Evolutionary conservation across 2,113 vertebrate species (phyloP).

Genomic region (Aptenodytes patagonicus): DNA sequence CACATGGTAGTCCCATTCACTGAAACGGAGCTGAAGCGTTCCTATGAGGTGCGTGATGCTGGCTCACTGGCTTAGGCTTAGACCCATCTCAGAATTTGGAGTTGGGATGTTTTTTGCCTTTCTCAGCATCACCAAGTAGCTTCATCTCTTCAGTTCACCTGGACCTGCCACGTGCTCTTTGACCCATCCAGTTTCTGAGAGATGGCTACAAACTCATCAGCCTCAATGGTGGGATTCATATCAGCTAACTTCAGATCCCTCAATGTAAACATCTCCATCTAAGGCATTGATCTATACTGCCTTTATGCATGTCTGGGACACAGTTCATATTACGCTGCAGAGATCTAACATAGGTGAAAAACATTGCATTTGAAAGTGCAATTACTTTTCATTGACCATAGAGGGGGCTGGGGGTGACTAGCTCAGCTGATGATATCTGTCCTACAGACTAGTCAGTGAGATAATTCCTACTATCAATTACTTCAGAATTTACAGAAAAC

Average conservation of each 20-base stretch:
- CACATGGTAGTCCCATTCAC: neutral
- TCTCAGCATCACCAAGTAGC: neutral
- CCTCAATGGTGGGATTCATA: neutral
- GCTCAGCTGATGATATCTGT: neutral
- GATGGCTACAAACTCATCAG: neutral
- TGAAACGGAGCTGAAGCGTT: neutral
- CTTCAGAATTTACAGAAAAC: neutral
- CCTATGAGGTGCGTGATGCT: fast-evolving
- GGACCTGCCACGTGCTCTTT: neutral
- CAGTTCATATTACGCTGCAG: neutral
- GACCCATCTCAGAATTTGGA: neutral
- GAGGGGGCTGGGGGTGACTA: neutral
- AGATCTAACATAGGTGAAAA: neutral
- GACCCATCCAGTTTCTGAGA: neutral
- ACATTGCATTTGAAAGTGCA: neutral
- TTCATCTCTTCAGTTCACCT: neutral
- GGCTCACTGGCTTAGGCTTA: neutral
- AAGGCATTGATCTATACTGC: neutral
- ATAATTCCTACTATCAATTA: neutral
- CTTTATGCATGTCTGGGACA: neutral
- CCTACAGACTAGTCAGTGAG: neutral
- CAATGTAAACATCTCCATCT: neutral
- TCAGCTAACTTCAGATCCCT: neutral
- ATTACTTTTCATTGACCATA: neutral
- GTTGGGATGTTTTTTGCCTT: neutral